Evolutionary conservation across 2,113 vertebrate genomes (phyloP).

Genomic region (Paralichthys olivaceus): DNA sequence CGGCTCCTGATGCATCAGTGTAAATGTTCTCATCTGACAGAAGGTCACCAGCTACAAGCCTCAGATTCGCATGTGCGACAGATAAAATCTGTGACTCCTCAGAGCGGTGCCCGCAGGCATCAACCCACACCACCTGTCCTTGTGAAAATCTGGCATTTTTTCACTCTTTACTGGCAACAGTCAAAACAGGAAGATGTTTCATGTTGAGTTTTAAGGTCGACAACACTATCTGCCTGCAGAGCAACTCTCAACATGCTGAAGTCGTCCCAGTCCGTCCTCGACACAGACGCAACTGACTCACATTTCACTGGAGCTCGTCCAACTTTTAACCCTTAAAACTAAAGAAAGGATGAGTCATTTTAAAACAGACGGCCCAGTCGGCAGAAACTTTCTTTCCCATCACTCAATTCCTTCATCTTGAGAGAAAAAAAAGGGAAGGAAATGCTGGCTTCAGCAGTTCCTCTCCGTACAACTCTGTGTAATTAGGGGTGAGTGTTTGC

Average conservation of each 20-base stretch:
- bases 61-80: not conserved
- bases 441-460: constrained; percentile 79
- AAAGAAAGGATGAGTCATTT: constrained; percentile 33
- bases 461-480: constrained; percentile 76
- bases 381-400: constrained; percentile 57
- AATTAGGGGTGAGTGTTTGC: constrained; percentile 78
- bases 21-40: not conserved
- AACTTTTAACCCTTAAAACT: constrained; percentile 41
- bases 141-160: not conserved
- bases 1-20: not conserved
- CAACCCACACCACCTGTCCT: not conserved
- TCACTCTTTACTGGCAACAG: constrained; percentile 18
- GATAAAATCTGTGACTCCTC: constrained; percentile 14
- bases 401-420: constrained; percentile 8
- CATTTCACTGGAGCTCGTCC: constrained; percentile 16
- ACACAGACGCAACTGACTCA: constrained; percentile 33
- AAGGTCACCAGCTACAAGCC: not conserved
- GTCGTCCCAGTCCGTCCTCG: constrained; percentile 16
- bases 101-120: constrained; percentile 7
- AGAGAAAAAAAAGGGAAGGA: constrained; percentile 41
- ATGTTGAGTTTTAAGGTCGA: constrained; percentile 30
- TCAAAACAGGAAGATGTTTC: constrained; percentile 57
- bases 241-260: constrained; percentile 48
- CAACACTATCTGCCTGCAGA: constrained; percentile 36
- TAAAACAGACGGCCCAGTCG: constrained; percentile 43